These are phyloP conservation scores for Sebastes melanostomus DNA, from an alignment of 2,797 vertebrate species.

Conservation along the genomic window DNA sequence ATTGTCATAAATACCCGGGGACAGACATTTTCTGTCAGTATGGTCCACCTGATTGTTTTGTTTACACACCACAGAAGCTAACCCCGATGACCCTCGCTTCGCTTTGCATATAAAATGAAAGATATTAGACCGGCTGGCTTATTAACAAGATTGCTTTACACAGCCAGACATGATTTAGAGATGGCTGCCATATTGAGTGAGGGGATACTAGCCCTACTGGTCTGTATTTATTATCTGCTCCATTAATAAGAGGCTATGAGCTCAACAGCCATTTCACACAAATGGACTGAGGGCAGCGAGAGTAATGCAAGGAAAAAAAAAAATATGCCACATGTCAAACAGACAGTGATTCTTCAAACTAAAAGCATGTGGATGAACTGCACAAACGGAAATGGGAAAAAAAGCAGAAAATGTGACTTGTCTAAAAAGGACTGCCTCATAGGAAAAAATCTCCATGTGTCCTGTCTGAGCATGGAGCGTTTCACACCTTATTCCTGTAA, in stretches of 20 bases:
- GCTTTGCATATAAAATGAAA: conserved; percentile 76
- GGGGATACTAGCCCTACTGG: conserved; percentile 70
- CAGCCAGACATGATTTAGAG: conserved; percentile 75
- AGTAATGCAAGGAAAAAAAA: conserved; percentile 53
- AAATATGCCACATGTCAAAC: conserved; percentile 59
- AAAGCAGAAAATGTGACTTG: conserved; percentile 16
- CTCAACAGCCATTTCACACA: conserved; percentile 74
- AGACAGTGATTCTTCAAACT: conserved; percentile 60
- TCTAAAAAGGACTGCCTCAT: conserved; percentile 24
- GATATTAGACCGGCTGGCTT: conserved; percentile 68
- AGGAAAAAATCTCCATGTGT: conserved; percentile 40
- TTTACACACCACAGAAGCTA: conserved; percentile 54
- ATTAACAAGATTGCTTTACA: conserved; percentile 79
- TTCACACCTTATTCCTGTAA: conserved; percentile 64
- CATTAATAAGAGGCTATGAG: conserved; percentile 78
- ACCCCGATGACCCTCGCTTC: conserved; percentile 52
- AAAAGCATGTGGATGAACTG: conserved; percentile 52
- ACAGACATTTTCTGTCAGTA: conserved; percentile 40
- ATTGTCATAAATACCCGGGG: conserved; percentile 9
- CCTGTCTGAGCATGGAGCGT: conserved; percentile 48
- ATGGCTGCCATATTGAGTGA: conserved; percentile 78
- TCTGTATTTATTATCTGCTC: conserved; percentile 79
- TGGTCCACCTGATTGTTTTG: conserved; percentile 44
- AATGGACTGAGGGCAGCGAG: conserved; percentile 63
- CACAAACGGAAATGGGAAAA: conserved; percentile 23